Percentiles rank a stretch among this genome's conserved stretches.
phyloP scores from a whole-genome alignment of 2,113 vertebrate species.

The Xenus cinereus region DNA sequence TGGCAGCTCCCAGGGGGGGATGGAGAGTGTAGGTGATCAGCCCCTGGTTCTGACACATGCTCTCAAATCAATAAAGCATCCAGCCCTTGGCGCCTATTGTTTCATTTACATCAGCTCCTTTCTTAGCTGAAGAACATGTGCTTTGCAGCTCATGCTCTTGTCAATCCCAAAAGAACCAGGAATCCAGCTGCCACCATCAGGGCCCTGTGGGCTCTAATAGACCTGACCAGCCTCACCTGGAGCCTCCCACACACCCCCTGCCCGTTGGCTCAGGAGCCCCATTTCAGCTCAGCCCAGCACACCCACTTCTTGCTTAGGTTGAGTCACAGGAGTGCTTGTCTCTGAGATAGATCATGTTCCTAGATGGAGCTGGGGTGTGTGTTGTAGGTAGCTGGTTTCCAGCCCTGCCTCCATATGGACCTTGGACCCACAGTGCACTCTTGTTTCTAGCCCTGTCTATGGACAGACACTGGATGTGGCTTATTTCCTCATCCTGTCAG shows the following conservation, averaged over 20 bases:
- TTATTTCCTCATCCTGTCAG: neutral
- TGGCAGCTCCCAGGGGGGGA: neutral
- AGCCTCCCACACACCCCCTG: neutral
- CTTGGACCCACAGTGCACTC: too few relatives aligned
- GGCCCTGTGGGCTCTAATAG: neutral
- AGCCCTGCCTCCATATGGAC: neutral
- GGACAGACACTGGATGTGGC: neutral
- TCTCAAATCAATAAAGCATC: neutral
- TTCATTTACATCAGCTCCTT: neutral
- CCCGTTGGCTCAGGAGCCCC: neutral
- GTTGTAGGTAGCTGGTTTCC: neutral
- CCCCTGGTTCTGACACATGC: neutral
- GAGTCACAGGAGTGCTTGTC: neutral
- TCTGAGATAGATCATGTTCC: neutral
- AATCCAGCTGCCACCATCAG: neutral
- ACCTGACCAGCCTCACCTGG: neutral
- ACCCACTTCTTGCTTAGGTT: fast-evolving
- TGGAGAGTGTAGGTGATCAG: neutral
- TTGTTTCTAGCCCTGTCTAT: neutral
- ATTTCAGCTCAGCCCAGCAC: neutral
- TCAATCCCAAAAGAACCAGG: neutral
- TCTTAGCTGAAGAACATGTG: neutral
- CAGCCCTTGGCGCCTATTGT: neutral
- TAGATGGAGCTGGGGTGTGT: neutral
- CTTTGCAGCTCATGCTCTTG: neutral